Evolutionary conservation across 2,888 invertebrate species (phyloP).

Genomic region (Stictocephala bisonia): DNA sequence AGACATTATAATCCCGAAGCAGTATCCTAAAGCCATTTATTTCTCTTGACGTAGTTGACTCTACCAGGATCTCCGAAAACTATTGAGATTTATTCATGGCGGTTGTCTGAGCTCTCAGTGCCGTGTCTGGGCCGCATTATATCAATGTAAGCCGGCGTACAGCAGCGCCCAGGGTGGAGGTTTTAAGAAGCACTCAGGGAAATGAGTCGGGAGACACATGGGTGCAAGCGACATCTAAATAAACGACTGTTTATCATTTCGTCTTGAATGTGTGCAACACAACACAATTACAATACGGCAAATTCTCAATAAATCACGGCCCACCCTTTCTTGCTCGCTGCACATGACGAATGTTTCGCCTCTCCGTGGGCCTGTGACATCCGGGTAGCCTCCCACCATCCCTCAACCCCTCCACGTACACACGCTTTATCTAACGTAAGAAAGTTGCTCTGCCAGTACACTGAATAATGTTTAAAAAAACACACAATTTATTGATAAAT

Average conservation of each 20-base stretch:
- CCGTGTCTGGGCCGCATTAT: too few species aligned
- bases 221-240: slow-evolving; percentile 46
- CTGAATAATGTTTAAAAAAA: too few species aligned
- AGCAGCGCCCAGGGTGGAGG: too few species aligned
- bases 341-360: slow-evolving; percentile 22
- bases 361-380: too few species aligned
- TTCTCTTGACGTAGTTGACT: background rate
- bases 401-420: too few species aligned
- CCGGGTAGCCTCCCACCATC: too few species aligned
- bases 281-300: slow-evolving; percentile 47
- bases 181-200: slow-evolving; percentile 36
- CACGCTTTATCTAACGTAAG: too few species aligned
- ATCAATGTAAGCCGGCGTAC: too few species aligned
- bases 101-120: too few species aligned
- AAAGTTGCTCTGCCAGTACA: too few species aligned
- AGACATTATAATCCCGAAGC: too few species aligned
- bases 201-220: slow-evolving; percentile 43
- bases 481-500: too few species aligned
- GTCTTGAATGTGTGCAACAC: slow-evolving; percentile 36
- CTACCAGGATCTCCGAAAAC: background rate
- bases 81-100: slow-evolving; percentile 27
- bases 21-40: slow-evolving; percentile 25
- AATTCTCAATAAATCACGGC: slow-evolving; percentile 42
- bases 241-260: slow-evolving; percentile 46
- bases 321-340: background rate